Conservation (phyloP, 2,797 vertebrate genomes). For the Pipistrellus pygmaeus region DNA sequence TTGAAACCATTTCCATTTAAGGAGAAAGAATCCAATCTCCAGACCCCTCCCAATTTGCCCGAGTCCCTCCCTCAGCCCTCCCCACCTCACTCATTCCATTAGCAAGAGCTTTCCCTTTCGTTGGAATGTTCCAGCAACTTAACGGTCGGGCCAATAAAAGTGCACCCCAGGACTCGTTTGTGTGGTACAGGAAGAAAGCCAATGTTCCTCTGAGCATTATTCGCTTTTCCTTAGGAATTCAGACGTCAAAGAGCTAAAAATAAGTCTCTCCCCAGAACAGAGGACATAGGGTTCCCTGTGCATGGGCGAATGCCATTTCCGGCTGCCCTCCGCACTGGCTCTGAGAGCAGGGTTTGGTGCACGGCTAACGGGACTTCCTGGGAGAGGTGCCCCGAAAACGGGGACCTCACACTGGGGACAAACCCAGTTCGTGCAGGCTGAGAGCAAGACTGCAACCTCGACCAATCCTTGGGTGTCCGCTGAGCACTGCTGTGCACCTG, state of each 20-base stretch:
- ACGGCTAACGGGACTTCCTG: background rate
- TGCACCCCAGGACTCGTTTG: background rate
- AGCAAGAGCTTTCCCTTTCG: conserved; percentile 47
- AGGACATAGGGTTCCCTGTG: background rate
- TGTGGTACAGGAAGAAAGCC: conserved; percentile 53
- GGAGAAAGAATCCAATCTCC: conserved; percentile 51
- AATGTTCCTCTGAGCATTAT: conserved; percentile 52
- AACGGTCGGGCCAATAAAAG: conserved; percentile 45
- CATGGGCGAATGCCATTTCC: background rate
- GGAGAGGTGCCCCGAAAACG: background rate
- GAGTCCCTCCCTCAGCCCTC: rapidly evolving
- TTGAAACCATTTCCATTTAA: conserved; percentile 4
- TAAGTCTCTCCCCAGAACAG: background rate
- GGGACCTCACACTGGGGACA: background rate
- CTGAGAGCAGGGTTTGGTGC: background rate
- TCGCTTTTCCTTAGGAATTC: conserved; percentile 69
- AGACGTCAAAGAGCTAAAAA: conserved; percentile 71
- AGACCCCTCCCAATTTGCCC: background rate
- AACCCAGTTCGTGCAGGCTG: rapidly evolving
- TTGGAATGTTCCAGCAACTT: conserved; percentile 64
- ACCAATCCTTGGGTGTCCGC: background rate
- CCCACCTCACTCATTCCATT: background rate
- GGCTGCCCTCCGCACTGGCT: background rate
- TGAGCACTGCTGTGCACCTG: background rate
- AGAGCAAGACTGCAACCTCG: rapidly evolving